Evolutionary conservation across 2,797 vertebrate genomes (phyloP).

Genomic region (Takifugu ocellatus): DNA sequence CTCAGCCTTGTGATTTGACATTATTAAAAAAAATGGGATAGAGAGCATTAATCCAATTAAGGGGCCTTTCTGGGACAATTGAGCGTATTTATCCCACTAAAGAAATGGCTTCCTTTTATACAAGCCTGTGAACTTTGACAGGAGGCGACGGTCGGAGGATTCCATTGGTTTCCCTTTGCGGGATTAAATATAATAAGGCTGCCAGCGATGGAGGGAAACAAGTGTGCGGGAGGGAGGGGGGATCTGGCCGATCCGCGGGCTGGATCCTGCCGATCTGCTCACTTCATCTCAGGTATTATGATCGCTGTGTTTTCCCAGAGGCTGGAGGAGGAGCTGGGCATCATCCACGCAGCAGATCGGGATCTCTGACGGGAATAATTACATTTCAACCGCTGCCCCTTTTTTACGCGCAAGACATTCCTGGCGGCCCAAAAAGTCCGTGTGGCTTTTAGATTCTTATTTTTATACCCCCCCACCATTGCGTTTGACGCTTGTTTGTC

Average conservation of each 20-base stretch:
- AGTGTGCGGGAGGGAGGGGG: background rate
- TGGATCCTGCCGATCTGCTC: too few relatives aligned
- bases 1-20: background rate
- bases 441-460: conserved; percentile 30
- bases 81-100: conserved; percentile 46
- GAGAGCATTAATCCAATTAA: conserved; percentile 69
- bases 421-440: conserved; percentile 29
- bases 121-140: conserved; percentile 50
- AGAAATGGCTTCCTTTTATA: conserved; percentile 48
- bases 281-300: background rate
- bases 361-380: conserved; percentile 59
- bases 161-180: conserved; percentile 19
- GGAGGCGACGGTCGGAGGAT: conserved; percentile 32
- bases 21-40: background rate
- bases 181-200: conserved; percentile 34
- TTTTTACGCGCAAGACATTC: conserved; percentile 31
- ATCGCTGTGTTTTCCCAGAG: background rate
- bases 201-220: conserved; percentile 31
- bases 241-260: background rate
- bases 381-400: conserved; percentile 54
- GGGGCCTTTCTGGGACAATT: conserved; percentile 47
- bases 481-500: conserved; percentile 63
- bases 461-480: background rate
- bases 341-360: conserved; percentile 34
- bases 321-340: conserved; percentile 37